Conservation (phyloP, 2,113 vertebrate genomes). For the Heterochromis multidens region DNA sequence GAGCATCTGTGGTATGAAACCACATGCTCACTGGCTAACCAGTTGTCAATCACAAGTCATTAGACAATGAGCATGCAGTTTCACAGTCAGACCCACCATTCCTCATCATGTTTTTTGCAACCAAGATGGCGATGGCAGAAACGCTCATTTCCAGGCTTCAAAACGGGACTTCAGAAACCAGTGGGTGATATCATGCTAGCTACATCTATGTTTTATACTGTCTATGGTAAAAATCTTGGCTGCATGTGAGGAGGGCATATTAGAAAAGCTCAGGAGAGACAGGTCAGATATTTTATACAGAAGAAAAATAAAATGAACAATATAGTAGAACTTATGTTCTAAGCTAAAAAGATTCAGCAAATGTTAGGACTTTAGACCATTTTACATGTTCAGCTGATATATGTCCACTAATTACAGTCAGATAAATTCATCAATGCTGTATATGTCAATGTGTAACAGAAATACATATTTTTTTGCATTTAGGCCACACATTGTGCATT, state of each 20-base stretch:
- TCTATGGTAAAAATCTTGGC: not conserved
- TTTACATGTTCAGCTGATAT: not conserved
- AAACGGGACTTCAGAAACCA: not conserved
- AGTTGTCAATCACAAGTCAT: too few species aligned
- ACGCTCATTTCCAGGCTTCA: not conserved
- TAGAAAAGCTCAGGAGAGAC: not conserved
- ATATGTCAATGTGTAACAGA: not conserved
- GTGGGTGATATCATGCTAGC: not conserved
- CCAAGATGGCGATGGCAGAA: not conserved
- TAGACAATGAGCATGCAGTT: too few species aligned
- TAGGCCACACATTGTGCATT: not conserved
- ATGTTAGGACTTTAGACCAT: not conserved
- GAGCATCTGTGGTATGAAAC: too few species aligned
- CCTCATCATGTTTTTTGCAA: not conserved
- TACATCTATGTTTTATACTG: not conserved
- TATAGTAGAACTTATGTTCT: not conserved
- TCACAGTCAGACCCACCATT: too few species aligned
- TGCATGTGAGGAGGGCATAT: accelerated
- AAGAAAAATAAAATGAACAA: not conserved
- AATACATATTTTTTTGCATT: not conserved
- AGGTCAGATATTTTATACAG: not conserved
- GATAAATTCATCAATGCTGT: not conserved
- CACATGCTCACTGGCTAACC: too few species aligned
- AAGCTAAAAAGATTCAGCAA: not conserved
- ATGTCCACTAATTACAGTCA: not conserved